Base-by-base conservation (phyloP, 1,140 invertebrate species). In the Polyergus mexicanus region DNA sequence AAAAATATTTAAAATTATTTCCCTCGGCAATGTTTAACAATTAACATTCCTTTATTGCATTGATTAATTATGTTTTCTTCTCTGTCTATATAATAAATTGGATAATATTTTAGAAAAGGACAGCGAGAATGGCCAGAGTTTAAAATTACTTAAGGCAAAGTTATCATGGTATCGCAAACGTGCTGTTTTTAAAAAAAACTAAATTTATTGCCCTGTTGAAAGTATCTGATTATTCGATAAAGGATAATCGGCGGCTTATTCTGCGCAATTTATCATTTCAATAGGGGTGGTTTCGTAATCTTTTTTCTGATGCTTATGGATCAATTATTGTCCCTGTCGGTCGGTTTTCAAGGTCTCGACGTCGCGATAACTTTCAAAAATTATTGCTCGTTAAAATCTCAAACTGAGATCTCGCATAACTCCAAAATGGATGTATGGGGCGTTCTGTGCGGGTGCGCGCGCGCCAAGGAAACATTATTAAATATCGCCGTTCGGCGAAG, bases 141-240 rank as follows among this genome's bases (percentile, higher is more conserved):
- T 54, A 35, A 38, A 72, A 38, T 80, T 68, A 81, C 25, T 83
- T 60, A 44, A 72, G 78, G 54, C 66, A 19, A 38, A 44, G 47
- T 51, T 51, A 51, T 38, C 58, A 25, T 60, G 32, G 66, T 25
- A 58, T 58, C 38, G 78, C 66, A 60, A 47, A 35, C 28, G 35
- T 32, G n/a, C 16, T 16, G 38, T 13, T 54, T 13, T 54, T 60
- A 83, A 72, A 41, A 72, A 74, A 35, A 32, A 28, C 25, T 58
- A 62, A 83, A 83, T 83, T 83, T 72, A 72, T 83, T 83, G 60
- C 78, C 78, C 72, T 74, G 78, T 54, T 83, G 78, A 83, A 83
- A 83, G 68, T 83, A 56, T 83, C 66, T 58, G 78, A 56, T 69
- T 25, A 54, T 72, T 74, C 54, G 68, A 83, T 83, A 83, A 83